Percentiles rank a stretch among this genome's conserved stretches.
phyloP scores from a whole-genome alignment of 2,888 invertebrate species.

The Tipula confusa region DNA sequence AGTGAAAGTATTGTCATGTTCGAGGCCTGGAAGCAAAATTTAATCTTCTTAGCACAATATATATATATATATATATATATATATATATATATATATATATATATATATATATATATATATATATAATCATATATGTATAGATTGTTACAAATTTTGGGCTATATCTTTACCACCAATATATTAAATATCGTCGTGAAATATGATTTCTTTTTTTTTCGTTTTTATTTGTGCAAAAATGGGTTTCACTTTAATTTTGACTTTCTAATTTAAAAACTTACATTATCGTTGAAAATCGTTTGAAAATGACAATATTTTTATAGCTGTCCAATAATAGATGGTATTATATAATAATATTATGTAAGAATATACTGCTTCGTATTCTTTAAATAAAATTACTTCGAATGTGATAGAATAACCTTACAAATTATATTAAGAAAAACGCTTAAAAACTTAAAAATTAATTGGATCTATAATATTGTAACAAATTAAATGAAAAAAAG shows the following conservation, averaged over 20 bases:
- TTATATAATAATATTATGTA: background rate
- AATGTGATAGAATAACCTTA: background rate
- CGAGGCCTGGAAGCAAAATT: background rate
- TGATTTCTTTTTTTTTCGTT: constrained; percentile 8
- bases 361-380: background rate
- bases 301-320: background rate
- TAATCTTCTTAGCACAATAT: background rate
- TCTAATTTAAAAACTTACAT: background rate
- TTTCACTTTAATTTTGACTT: constrained; percentile 16
- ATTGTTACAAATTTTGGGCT: too few relatives aligned
- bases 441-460: background rate
- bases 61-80: too few relatives aligned
- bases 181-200: background rate
- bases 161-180: background rate
- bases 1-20: background rate
- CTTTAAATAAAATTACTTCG: background rate
- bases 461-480: background rate
- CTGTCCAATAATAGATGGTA: background rate
- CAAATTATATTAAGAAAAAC: background rate
- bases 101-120: too few relatives aligned
- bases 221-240: background rate
- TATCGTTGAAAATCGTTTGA: background rate
- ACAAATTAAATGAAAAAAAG: background rate
- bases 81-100: too few relatives aligned
- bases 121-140: too few relatives aligned